Percentiles rank a stretch among this genome's conserved stretches.
Conservation (phyloP, 2,113 vertebrate genomes). For the Plectropomus leopardus region DNA sequence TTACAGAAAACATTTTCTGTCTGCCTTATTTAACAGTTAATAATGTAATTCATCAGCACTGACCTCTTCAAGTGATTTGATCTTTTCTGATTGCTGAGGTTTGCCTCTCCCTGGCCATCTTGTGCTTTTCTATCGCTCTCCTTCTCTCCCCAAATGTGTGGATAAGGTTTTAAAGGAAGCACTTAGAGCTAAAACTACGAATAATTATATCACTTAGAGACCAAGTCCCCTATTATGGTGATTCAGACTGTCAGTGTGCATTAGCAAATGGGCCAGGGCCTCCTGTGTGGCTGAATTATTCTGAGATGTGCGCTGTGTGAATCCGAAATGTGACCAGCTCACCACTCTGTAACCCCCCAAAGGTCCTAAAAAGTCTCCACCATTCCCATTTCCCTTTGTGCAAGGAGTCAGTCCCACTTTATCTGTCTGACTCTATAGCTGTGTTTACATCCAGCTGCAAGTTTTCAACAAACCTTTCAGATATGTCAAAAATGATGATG, state of each 20-base stretch:
- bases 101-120: constrained; percentile 28
- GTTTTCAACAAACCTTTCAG: neutral
- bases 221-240: constrained; percentile 69
- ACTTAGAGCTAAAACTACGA: constrained; percentile 68
- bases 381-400: constrained; percentile 18
- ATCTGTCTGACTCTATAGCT: neutral
- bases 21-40: constrained; percentile 28
- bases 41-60: constrained; percentile 32
- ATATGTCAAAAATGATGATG: neutral
- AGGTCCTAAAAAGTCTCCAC: constrained; percentile 14
- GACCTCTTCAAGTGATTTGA: constrained; percentile 45
- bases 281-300: constrained; percentile 61
- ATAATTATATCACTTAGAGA: constrained; percentile 74
- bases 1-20: constrained; percentile 19
- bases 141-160: constrained; percentile 49
- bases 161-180: constrained; percentile 70
- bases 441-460: constrained; percentile 5
- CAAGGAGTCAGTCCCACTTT: neutral
- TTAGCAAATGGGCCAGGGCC: constrained; percentile 68
- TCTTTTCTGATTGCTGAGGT: constrained; percentile 12
- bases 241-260: constrained; percentile 69
- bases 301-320: constrained; percentile 33
- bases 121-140: constrained; percentile 18
- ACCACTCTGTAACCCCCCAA: constrained; percentile 21
- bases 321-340: constrained; percentile 39